Evolutionary conservation across 1,140 invertebrate species (phyloP).

Genomic region (Drosophila kepulauana): DNA sequence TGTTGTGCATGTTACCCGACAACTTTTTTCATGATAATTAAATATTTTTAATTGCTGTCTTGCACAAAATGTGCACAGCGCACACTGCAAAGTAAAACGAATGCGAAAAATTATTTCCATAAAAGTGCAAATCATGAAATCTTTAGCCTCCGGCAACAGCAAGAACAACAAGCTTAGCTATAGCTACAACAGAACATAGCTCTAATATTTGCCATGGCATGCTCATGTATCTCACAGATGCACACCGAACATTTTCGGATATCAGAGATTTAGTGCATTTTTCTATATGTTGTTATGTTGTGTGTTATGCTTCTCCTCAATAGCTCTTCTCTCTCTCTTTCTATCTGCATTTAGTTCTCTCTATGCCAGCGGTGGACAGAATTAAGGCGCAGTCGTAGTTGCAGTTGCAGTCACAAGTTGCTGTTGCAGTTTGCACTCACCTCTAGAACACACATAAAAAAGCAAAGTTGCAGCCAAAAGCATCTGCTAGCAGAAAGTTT

Average conservation of each 20-base stretch:
- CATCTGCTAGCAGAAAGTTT: conserved; percentile 50
- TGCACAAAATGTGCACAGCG: conserved; percentile 75
- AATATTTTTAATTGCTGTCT: conserved; percentile 83
- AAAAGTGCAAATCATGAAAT: conserved; percentile 83
- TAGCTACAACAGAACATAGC: conserved; percentile 68
- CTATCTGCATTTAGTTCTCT: not conserved
- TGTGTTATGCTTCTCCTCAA: conserved; percentile 23
- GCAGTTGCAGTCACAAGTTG: conserved; percentile 36
- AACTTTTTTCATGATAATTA: conserved; percentile 83
- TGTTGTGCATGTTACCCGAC: conserved; percentile 77
- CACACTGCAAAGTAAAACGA: conserved; percentile 38
- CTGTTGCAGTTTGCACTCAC: conserved; percentile 42
- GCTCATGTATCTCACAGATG: conserved; percentile 71
- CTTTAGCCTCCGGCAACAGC: conserved; percentile 55
- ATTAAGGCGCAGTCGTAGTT: conserved; percentile 80
- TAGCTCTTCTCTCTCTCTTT: too few species aligned
- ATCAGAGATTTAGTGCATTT: conserved; percentile 78
- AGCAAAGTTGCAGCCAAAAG: conserved; percentile 52
- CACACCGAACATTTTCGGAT: conserved; percentile 76
- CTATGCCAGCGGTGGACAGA: conserved; percentile 47
- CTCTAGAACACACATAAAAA: conserved; percentile 47
- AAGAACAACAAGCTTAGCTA: conserved; percentile 52
- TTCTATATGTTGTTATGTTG: conserved; percentile 45
- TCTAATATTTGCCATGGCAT: conserved; percentile 78
- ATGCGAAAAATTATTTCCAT: conserved; percentile 79